These are phyloP conservation scores for Perithous albicinctus DNA, from an alignment of 2,888 invertebrate genomes.

Conservation along the genomic window DNA sequence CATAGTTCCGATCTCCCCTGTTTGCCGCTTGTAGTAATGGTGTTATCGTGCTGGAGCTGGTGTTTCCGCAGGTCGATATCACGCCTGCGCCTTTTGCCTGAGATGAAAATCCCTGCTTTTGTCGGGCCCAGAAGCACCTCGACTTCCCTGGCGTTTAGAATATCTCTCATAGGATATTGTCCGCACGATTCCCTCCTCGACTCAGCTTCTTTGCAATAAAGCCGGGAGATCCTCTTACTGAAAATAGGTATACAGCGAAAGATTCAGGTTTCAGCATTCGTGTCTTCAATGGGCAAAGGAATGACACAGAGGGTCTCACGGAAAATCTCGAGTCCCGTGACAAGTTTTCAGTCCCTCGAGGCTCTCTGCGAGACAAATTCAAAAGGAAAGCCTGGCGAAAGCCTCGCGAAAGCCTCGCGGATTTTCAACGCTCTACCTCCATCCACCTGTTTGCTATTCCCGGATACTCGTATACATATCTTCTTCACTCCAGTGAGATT, in stretches of 20 bases:
- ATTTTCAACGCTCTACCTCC: slow-evolving; percentile 20
- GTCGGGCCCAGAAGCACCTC: slow-evolving; percentile 62
- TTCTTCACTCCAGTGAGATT: background rate
- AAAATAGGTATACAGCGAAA: no score
- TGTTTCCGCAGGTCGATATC: slow-evolving; percentile 78
- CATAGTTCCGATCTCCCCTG: slow-evolving; percentile 12
- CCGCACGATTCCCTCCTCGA: slow-evolving; percentile 9
- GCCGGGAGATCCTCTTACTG: background rate
- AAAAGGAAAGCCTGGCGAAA: slow-evolving; percentile 11
- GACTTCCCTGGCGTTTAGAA: slow-evolving; percentile 25
- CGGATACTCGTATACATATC: background rate
- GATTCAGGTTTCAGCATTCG: background rate
- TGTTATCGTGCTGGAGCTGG: slow-evolving; percentile 33
- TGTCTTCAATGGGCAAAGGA: background rate
- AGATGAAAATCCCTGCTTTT: slow-evolving; percentile 58
- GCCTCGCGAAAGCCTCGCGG: slow-evolving; percentile 18
- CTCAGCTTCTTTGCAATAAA: background rate
- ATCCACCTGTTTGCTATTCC: slow-evolving; percentile 44
- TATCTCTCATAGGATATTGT: slow-evolving; percentile 22
- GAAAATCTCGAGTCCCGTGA: slow-evolving; percentile 24
- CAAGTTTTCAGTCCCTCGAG: background rate
- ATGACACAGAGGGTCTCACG: background rate
- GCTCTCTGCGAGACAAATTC: slow-evolving; percentile 2
- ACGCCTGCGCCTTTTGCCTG: slow-evolving; percentile 77
- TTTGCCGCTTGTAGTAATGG: slow-evolving; percentile 5